These are phyloP conservation scores for Tipula unca DNA, from an alignment of 2,888 invertebrate species.

Conservation along the genomic window DNA sequence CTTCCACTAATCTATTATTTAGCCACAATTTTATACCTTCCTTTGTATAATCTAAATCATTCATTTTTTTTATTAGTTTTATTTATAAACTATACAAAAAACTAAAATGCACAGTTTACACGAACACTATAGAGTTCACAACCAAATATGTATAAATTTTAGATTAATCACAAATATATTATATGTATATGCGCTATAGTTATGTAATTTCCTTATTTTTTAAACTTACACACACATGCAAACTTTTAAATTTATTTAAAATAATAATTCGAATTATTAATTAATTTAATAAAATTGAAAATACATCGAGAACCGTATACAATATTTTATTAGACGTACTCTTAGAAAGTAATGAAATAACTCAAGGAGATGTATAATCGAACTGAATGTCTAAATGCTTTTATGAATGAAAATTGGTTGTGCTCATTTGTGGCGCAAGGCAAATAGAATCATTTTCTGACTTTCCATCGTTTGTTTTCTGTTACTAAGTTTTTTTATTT, in stretches of 20 bases:
- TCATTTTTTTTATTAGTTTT: not conserved
- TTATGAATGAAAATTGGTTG: not conserved
- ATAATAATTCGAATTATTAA: not conserved
- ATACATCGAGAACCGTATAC: not conserved
- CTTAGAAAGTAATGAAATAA: not conserved
- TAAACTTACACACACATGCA: not conserved
- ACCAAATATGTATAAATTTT: not conserved
- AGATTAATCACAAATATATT: not conserved
- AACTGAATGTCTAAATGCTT: not conserved
- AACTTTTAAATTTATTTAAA: no score
- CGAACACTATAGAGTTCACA: not conserved
- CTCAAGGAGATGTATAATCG: not conserved
- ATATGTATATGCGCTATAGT: not conserved
- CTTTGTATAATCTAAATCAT: slow-evolving; percentile 26
- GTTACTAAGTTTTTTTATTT: not conserved
- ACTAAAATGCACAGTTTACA: not conserved
- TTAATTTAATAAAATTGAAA: not conserved
- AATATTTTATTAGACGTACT: not conserved
- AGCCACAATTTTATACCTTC: slow-evolving; percentile 26
- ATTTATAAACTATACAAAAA: not conserved
- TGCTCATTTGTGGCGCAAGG: not conserved
- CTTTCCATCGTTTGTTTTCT: not conserved
- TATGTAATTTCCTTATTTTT: not conserved
- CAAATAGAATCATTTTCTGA: not conserved
- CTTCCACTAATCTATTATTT: slow-evolving; percentile 26